phyloP scores from a whole-genome alignment of 2,113 vertebrate species.

The Agelaius tricolor region DNA sequence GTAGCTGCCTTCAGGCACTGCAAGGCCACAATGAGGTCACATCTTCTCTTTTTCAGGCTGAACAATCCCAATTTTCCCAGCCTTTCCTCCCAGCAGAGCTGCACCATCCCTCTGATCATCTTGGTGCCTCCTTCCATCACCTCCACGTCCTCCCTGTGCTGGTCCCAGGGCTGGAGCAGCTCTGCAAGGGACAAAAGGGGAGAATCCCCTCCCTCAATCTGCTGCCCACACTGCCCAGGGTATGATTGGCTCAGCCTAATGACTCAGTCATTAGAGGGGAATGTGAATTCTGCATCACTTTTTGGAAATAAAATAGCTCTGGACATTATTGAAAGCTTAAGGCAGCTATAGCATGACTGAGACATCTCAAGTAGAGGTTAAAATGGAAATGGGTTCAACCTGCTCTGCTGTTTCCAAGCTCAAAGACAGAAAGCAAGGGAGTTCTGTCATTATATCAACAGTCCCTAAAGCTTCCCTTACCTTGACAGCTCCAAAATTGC shows the following conservation, averaged over 20 bases:
- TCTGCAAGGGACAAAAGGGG: not conserved
- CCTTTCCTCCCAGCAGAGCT: not conserved
- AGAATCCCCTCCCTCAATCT: not conserved
- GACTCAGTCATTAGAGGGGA: not conserved
- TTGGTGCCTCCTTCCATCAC: not conserved
- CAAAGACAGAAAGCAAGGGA: not conserved
- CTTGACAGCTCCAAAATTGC: not conserved
- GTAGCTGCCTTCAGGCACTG: not conserved
- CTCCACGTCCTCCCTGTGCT: accelerated
- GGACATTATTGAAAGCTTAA: not conserved
- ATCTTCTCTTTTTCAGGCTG: not conserved
- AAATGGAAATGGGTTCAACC: not conserved
- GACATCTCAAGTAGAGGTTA: not conserved
- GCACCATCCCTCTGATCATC: not conserved
- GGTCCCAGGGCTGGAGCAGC: not conserved
- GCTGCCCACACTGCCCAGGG: not conserved
- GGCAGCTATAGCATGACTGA: not conserved
- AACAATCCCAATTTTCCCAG: not conserved
- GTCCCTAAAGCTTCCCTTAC: not conserved
- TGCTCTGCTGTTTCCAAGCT: not conserved
- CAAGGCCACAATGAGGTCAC: not conserved
- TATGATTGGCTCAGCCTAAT: not conserved
- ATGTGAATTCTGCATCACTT: not conserved
- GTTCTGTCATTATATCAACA: not conserved
- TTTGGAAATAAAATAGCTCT: not conserved